Conservation (phyloP, 1,140 invertebrate species). For the Aporrectodea caliginosa region DNA sequence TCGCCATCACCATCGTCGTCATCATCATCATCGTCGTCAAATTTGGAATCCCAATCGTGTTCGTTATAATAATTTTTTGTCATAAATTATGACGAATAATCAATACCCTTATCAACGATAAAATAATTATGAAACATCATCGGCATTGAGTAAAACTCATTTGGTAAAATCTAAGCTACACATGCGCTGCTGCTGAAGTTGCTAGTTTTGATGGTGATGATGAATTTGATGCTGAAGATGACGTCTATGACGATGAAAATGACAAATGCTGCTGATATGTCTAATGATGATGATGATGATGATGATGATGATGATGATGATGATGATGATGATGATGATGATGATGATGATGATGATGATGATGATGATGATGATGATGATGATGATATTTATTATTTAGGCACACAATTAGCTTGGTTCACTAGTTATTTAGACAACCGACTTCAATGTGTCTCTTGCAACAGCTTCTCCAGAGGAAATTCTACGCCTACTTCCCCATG, state of each 20-base stretch:
- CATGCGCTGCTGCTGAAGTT: neutral
- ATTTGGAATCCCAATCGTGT: no score
- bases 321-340: slow-evolving; percentile 9
- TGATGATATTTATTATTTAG: neutral
- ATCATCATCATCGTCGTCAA: neutral
- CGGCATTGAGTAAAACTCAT: no score
- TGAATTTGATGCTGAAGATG: no score
- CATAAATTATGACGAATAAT: no score
- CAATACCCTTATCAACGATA: no score
- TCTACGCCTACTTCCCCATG: neutral
- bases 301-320: slow-evolving; percentile 9
- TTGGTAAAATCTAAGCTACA: no score
- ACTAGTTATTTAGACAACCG: no score
- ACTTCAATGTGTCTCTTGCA: no score
- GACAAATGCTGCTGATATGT: no score
- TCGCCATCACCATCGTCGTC: neutral
- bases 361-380: slow-evolving; percentile 9
- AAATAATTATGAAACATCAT: no score
- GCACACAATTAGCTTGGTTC: neutral
- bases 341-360: slow-evolving; percentile 10
- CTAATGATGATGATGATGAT: slow-evolving; percentile 10
- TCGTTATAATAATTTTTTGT: no score
- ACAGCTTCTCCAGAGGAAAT: neutral
- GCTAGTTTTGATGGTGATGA: neutral
- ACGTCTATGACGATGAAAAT: neutral